Evolutionary conservation across 2,888 invertebrate genomes (phyloP).

Genomic region (Melanostoma mellinum): DNA sequence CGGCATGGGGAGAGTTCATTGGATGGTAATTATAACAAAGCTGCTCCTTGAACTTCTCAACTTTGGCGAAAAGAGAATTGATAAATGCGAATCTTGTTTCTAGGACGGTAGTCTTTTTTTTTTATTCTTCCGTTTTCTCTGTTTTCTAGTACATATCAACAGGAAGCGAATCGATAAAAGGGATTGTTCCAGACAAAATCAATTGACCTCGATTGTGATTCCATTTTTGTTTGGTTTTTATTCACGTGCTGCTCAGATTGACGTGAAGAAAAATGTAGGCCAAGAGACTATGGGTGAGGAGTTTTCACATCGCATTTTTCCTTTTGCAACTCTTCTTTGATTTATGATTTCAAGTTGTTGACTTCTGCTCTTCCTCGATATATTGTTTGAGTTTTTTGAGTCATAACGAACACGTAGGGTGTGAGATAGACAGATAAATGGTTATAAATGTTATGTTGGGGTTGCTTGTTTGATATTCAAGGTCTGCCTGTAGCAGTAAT

Average conservation of each 20-base stretch:
- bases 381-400: too few species aligned
- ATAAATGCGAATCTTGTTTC: not conserved
- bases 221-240: not conserved
- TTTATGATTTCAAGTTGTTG: too few species aligned
- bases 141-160: too few species aligned
- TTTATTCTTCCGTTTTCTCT: too few species aligned
- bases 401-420: too few species aligned
- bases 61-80: not conserved
- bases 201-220: constrained; percentile 16
- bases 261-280: constrained; percentile 23
- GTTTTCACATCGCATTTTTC: not conserved
- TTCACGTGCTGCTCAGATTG: constrained; percentile 24
- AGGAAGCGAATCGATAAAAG: constrained; percentile 33
- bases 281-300: not conserved
- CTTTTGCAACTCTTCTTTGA: too few species aligned
- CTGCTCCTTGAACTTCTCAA: constrained; percentile 22
- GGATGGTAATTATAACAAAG: constrained; percentile 23
- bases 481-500: too few species aligned
- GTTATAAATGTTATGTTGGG: too few species aligned
- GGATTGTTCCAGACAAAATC: constrained; percentile 26
- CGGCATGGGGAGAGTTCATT: not conserved
- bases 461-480: too few species aligned
- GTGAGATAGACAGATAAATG: too few species aligned
- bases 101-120: not conserved
- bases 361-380: too few species aligned